Conservation (phyloP, 2,888 invertebrate species). For the Drosophila subsilvestris region DNA sequence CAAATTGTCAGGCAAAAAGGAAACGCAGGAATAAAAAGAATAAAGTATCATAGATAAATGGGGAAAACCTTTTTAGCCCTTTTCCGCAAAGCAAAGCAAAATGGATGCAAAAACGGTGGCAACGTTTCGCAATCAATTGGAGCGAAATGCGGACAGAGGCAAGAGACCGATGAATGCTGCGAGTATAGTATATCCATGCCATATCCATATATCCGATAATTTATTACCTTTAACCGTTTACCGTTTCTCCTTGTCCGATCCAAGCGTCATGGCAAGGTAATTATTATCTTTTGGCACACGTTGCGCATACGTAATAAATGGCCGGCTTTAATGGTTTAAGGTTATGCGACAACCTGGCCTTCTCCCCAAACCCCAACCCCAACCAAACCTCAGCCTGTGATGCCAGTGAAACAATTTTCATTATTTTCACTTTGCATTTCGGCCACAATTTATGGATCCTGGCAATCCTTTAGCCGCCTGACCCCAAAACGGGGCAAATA, state of each 20-base stretch:
- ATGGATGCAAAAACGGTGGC: not conserved
- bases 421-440: slow-evolving; percentile 25
- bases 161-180: not conserved
- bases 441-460: slow-evolving; percentile 56
- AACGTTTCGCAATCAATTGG: slow-evolving; percentile 68
- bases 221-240: slow-evolving; percentile 53
- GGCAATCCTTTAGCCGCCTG: slow-evolving; percentile 12
- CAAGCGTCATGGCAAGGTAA: slow-evolving; percentile 58
- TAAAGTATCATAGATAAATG: slow-evolving; percentile 28
- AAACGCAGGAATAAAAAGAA: slow-evolving; percentile 13
- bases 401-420: slow-evolving; percentile 4
- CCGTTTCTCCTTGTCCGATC: slow-evolving; percentile 22
- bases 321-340: slow-evolving; percentile 61
- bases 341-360: slow-evolving; percentile 49
- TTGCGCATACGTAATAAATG: slow-evolving; percentile 71
- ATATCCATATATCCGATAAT: slow-evolving; percentile 58
- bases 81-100: slow-evolving; percentile 60
- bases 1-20: slow-evolving; percentile 53
- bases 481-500: not conserved
- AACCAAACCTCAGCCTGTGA: not conserved
- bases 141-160: slow-evolving; percentile 6
- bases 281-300: slow-evolving; percentile 68
- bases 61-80: slow-evolving; percentile 57
- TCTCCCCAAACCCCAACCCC: not conserved
- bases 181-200: not conserved